Percentiles rank a stretch among this genome's conserved stretches.
phyloP scores from a whole-genome alignment of 1,140 invertebrate species.

The Bombus waltoni region DNA sequence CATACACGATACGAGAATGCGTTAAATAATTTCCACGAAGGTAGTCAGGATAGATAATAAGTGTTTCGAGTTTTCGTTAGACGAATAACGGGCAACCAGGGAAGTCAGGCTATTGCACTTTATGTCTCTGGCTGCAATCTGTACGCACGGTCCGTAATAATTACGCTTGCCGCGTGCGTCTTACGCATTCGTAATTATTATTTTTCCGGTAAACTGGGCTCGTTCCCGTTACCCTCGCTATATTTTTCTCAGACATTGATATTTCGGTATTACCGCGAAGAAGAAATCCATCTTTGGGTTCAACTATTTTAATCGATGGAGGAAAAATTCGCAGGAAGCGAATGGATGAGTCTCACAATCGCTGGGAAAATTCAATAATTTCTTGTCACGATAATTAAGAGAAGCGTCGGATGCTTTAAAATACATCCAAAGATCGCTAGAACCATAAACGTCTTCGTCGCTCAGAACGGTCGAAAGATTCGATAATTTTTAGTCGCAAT shows the following conservation, averaged over 20 bases:
- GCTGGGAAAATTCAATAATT: too few relatives aligned
- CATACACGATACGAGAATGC: neutral
- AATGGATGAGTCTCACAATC: too few relatives aligned
- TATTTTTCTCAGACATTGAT: neutral
- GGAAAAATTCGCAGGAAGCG: too few relatives aligned
- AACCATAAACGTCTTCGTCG: too few relatives aligned
- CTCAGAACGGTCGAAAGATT: too few relatives aligned
- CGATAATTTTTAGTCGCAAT: too few relatives aligned
- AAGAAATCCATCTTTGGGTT: too few relatives aligned
- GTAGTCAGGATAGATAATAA: neutral
- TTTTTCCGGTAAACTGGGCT: conserved; percentile 28
- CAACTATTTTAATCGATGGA: too few relatives aligned
- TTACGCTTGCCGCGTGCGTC: conserved; percentile 35
- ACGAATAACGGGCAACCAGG: neutral
- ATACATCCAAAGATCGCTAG: too few relatives aligned
- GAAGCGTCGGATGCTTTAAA: too few relatives aligned
- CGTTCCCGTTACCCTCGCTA: conserved; percentile 28
- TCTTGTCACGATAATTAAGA: too few relatives aligned
- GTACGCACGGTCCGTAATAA: conserved; percentile 27
- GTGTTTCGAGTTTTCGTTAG: neutral
- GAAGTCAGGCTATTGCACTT: neutral
- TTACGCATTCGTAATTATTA: conserved; percentile 44
- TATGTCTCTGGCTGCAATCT: conserved; percentile 4
- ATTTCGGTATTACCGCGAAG: too few relatives aligned
- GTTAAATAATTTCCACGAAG: neutral